These are phyloP conservation scores for Megaceryle alcyon DNA, from an alignment of 2,797 vertebrate genomes.

Conservation along the genomic window DNA sequence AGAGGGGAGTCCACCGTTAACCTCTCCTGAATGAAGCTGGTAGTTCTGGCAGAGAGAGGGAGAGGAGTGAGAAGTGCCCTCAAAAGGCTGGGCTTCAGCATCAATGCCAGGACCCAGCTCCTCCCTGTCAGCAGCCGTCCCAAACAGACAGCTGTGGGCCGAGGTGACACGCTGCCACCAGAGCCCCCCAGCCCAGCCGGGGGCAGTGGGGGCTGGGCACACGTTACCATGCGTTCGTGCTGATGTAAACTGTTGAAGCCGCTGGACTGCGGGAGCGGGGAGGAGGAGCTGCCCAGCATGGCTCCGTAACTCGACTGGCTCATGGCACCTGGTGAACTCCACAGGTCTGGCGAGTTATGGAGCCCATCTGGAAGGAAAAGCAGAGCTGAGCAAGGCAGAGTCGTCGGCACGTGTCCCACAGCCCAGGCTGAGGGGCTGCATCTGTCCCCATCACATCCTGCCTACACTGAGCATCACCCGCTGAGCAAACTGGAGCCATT, in stretches of 20 bases:
- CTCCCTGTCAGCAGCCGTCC: background rate
- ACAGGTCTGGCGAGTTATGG: slow-evolving; percentile 89
- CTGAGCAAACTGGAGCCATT: background rate
- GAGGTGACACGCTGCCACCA: rapidly evolving
- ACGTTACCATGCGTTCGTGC: slow-evolving; percentile 92
- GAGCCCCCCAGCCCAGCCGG: background rate
- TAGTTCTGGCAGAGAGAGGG: slow-evolving; percentile 84
- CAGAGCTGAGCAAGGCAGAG: background rate
- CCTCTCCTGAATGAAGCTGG: slow-evolving; percentile 91
- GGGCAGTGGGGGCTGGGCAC: background rate
- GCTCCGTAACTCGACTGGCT: slow-evolving; percentile 89
- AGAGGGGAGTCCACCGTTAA: slow-evolving; percentile 87
- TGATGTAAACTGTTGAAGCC: slow-evolving; percentile 91
- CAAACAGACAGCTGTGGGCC: rapidly evolving
- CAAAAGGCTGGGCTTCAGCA: rapidly evolving
- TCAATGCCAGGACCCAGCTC: background rate
- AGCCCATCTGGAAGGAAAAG: slow-evolving; percentile 84
- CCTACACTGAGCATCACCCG: rapidly evolving
- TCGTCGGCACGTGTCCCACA: rapidly evolving
- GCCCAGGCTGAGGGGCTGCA: background rate
- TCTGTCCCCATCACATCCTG: rapidly evolving
- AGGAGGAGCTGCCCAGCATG: slow-evolving; percentile 88
- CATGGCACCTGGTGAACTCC: slow-evolving; percentile 87
- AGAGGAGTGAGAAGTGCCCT: background rate
- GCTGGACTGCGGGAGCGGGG: slow-evolving; percentile 83